Base-by-base conservation (phyloP, 35 echinoderm and acorn worm genomes). In the Lytechinus variegatus region DNA sequence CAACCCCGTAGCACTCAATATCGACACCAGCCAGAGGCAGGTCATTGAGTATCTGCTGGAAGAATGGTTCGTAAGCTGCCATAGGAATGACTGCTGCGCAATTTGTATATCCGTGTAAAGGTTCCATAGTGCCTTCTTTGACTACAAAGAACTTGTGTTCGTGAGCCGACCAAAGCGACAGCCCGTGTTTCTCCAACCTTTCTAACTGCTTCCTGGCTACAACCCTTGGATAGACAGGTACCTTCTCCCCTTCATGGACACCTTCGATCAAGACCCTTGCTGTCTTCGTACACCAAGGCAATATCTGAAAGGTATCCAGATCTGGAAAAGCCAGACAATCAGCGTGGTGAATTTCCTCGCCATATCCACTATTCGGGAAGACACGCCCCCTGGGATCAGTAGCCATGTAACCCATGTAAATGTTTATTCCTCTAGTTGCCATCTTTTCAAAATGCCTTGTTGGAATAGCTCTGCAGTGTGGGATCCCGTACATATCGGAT, bases 61-160 rank as follows among this genome's bases (percentile, higher is more conserved):
- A 9, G 88, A 53, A 12, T 94, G 56, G 58, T 95, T 24, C 10
- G 90, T 94, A 12, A 95, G 95, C 16, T 95, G 55, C 61, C 95
- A 21, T 16, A 94, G 8, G 14, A 44, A 44, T 44, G 2, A 44
- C 33, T 2, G 33, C 33, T 44, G 33, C 2, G 33, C 1, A 44
- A 44, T 96, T 61, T 6, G n/a, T 57, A 52, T 94, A 95, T 28
- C 90, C 54, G 27, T 52, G 94, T 8, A 97, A 53, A 9, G 96
- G 95, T 61, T 94, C 53, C 86, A 55, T 97, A 8, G 95, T 96
- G n/a, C 12, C 51, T 14, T 19, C 86, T 89, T 97, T 92, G 54
- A 97, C 95, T 9, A 97, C 95, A 72, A 93, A 96, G 87, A 97
- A 97, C 44, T 97, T 95, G 16, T 97, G 86, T n/a, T 95, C 96